Conservation (phyloP, 2,888 invertebrate genomes). For the Uropetala carovei region DNA sequence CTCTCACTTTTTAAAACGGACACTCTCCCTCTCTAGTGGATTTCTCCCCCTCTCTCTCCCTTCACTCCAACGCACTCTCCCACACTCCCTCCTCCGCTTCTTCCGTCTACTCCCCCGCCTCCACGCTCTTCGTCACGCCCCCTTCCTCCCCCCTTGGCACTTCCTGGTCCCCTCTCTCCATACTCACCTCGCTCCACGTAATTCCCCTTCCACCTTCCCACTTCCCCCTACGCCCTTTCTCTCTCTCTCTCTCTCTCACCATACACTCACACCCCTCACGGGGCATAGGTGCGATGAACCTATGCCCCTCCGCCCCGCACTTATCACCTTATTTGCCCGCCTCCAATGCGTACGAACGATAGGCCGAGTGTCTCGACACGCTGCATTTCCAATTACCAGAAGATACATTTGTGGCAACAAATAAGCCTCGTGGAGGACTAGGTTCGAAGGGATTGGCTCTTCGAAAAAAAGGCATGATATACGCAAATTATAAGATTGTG, state of each 20-base stretch:
- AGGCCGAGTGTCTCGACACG: neutral
- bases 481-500: no score
- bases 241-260: neutral
- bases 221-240: conserved; percentile 12
- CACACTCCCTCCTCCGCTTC: neutral
- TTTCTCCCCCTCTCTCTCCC: neutral
- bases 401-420: neutral
- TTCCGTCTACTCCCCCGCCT: neutral
- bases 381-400: neutral
- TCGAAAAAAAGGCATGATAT: no score
- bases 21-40: neutral
- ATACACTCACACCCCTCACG: neutral
- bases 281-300: neutral
- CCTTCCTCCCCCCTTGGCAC: neutral
- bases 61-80: no score
- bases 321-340: neutral
- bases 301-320: neutral
- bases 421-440: no score
- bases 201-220: neutral
- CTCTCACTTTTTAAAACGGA: neutral
- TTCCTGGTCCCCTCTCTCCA: conserved; percentile 48
- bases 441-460: no score
- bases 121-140: neutral
- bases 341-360: neutral
- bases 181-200: neutral